phyloP scores from a whole-genome alignment of 2,888 invertebrate species.

The Phyto melanocephala region DNA sequence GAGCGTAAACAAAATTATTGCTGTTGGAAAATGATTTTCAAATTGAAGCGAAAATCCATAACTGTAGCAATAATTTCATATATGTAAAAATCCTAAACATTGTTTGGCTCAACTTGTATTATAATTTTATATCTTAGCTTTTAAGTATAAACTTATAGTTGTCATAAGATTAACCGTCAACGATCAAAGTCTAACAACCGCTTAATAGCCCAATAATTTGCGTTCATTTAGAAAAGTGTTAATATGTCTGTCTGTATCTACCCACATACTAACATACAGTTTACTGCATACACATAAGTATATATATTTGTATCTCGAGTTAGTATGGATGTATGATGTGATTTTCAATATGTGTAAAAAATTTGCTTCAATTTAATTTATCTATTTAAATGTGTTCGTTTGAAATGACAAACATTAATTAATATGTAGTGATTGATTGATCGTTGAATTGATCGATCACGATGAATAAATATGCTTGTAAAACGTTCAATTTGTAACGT shows the following conservation, averaged over 20 bases:
- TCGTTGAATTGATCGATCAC: background rate
- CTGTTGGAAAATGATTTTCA: no score
- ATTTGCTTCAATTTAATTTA: constrained; percentile 30
- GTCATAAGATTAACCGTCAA: background rate
- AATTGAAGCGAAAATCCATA: no score
- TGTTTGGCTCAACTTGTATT: background rate
- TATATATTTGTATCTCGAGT: no score
- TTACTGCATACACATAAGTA: no score
- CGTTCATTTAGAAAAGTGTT: background rate
- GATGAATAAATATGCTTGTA: no score
- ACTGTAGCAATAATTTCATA: no score
- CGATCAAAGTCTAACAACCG: constrained; percentile 20
- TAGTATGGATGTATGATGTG: no score
- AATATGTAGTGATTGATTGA: constrained; percentile 2
- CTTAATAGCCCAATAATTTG: background rate
- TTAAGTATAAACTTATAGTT: background rate
- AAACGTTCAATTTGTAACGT: no score
- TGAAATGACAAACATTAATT: constrained; percentile 28
- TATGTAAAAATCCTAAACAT: no score
- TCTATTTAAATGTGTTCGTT: constrained; percentile 27
- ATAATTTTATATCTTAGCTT: background rate
- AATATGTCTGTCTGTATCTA: background rate
- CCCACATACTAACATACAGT: no score
- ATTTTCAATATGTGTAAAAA: background rate
- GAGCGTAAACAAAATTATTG: no score